Evolutionary conservation across 2,797 vertebrate genomes (phyloP).

Genomic region (Chaenodraco wilsoni): DNA sequence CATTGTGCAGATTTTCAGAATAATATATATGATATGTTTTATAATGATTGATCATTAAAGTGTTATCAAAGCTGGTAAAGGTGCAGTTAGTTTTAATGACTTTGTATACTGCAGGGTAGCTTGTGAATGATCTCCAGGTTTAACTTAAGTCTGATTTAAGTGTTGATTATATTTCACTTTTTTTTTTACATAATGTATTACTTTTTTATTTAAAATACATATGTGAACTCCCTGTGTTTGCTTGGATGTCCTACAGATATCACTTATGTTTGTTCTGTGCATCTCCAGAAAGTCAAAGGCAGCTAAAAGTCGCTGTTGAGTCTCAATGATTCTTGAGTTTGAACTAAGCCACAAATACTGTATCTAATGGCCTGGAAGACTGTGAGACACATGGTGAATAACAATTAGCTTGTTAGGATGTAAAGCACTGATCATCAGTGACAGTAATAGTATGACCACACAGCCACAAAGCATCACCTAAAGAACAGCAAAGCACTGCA

Average conservation of each 20-base stretch:
- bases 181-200: too few species aligned
- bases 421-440: constrained; percentile 10
- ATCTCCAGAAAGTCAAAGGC: neutral
- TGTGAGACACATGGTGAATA: constrained; percentile 42
- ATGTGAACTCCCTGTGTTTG: neutral
- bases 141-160: too few species aligned
- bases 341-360: constrained; percentile 14
- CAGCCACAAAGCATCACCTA: neutral
- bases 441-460: constrained; percentile 12
- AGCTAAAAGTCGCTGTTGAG: neutral
- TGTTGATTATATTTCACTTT: too few species aligned
- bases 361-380: constrained; percentile 20
- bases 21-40: too few species aligned
- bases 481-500: neutral
- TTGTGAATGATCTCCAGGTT: too few species aligned
- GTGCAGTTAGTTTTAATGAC: too few species aligned
- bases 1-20: too few species aligned
- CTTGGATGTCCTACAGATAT: neutral
- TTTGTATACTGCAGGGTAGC: too few species aligned
- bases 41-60: too few species aligned
- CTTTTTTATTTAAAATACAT: too few species aligned
- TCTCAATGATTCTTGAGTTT: constrained; percentile 5
- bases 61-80: too few species aligned
- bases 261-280: neutral
- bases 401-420: constrained; percentile 40